Base-by-base conservation (phyloP, 2,888 invertebrate species). In the Sepioteuthis lessoniana region DNA sequence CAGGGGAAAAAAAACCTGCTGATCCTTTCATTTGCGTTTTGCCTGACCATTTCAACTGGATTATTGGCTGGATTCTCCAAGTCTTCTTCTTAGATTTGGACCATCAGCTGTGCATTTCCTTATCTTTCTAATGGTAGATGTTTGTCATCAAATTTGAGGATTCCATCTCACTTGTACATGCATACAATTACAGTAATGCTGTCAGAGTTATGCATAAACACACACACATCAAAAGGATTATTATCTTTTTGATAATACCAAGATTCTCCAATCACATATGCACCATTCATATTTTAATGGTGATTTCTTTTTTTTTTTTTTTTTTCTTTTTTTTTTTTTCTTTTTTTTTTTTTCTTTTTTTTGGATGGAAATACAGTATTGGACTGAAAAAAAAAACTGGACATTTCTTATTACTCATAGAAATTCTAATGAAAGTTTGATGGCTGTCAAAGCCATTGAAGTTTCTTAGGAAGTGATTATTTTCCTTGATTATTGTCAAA, bases 1-100 rank as follows among this genome's bases (percentile, higher is more conserved):
- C 96, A 97, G 97, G 97, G 97, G 19, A 94, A 50, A 46, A 94
- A 95, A 93, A 97, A 97, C 94, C 95, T 97, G 91, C 47, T 95
- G 21, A 95, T 97, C 31, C 94, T 97, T 10, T 91, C 95, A 16
- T 37, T 95, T 28, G 97, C 96, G 25, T 96, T 97, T 94, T 93
- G 94, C 19, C 94, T 97, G 46, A 96, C 96, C 8, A 94, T 96
- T n/a, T 95, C 96, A 37, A 96, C 96, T 28, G 96, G 96, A 0
- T 95, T 96, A 16, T 94, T 97, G 60, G 95, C 96, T 90, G 97
- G 96, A 21, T 94, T 97, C 8, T 97, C 97, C 16, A 94, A 94
- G 28, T 31, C 47, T n/a, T 0, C 42, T 19, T 92, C n/a, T 1
- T 76, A 76, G 35, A 76, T 35, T 0, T 35, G 16, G 76, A 76